A percentile compares a stretch with the other conserved stretches of the same genome.
phyloP scores from a whole-genome alignment of 2,113 vertebrate genomes.

The Catharus minimus region DNA sequence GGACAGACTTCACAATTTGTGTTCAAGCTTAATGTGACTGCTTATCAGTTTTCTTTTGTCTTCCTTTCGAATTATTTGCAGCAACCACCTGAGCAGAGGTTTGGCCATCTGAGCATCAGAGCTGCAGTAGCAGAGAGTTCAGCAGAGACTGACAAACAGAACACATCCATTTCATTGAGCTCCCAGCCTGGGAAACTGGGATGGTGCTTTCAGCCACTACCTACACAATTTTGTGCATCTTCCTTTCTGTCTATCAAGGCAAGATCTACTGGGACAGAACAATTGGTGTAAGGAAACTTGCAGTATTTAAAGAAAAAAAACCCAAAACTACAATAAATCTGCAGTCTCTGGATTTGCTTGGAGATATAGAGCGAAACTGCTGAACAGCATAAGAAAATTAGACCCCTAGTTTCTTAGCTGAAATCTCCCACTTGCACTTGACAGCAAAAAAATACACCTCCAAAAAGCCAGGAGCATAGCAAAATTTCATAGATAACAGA shows the following conservation, averaged over 20 bases:
- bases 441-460: background rate
- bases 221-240: background rate
- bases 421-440: background rate
- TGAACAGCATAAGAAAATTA: background rate
- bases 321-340: background rate
- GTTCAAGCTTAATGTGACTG: background rate
- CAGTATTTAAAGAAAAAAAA: background rate
- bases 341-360: background rate
- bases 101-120: background rate
- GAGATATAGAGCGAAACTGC: background rate
- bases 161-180: accelerated
- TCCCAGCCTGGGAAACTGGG: background rate
- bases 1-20: background rate
- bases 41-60: background rate
- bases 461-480: background rate
- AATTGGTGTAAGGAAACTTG: background rate
- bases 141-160: background rate
- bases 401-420: background rate
- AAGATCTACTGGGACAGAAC: background rate
- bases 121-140: accelerated
- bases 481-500: background rate
- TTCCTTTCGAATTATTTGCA: background rate
- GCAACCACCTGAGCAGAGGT: background rate
- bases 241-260: background rate
- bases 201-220: background rate